phyloP scores from a whole-genome alignment of 92 coral and sea anemone species.

The Meandrina meandrites region DNA sequence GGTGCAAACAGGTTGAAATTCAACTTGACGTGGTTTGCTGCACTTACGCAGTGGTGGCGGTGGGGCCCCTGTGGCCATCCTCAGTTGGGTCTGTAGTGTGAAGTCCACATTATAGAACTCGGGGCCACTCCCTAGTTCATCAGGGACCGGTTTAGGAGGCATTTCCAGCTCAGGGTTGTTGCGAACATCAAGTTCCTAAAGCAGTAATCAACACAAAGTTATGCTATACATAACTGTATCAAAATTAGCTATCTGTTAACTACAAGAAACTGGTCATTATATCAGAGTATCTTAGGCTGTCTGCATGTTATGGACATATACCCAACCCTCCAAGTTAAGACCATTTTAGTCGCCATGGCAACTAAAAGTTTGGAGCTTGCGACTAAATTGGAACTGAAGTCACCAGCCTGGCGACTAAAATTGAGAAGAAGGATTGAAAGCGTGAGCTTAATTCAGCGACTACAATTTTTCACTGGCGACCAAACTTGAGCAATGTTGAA shows the following conservation, averaged over 20 bases:
- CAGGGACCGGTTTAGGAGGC: slow-evolving; percentile 97
- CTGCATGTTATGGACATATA: too few species aligned
- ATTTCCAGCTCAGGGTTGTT: slow-evolving; percentile 97
- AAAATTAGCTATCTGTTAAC: not conserved
- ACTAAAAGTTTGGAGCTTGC: too few species aligned
- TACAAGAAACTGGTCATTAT: too few species aligned
- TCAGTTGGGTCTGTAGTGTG: slow-evolving; percentile 91
- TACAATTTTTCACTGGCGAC: too few species aligned
- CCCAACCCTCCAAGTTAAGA: too few species aligned
- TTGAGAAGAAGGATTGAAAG: too few species aligned
- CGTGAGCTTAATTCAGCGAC: too few species aligned
- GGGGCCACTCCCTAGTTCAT: slow-evolving; percentile 93
- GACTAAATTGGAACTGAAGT: too few species aligned
- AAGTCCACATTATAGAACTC: slow-evolving; percentile 98
- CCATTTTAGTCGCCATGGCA: too few species aligned
- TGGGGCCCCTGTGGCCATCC: slow-evolving; percentile 99
- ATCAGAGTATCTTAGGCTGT: too few species aligned
- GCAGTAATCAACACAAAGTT: not conserved
- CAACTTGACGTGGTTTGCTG: not conserved
- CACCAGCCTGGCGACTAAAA: too few species aligned
- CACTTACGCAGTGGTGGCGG: slow-evolving; percentile 86
- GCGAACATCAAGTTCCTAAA: slow-evolving; percentile 92
- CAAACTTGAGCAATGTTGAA: too few species aligned
- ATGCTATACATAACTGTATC: not conserved
- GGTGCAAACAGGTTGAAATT: not conserved